Evolutionary conservation across 2,888 invertebrate genomes (phyloP).

Genomic region (Hyalella azteca): DNA sequence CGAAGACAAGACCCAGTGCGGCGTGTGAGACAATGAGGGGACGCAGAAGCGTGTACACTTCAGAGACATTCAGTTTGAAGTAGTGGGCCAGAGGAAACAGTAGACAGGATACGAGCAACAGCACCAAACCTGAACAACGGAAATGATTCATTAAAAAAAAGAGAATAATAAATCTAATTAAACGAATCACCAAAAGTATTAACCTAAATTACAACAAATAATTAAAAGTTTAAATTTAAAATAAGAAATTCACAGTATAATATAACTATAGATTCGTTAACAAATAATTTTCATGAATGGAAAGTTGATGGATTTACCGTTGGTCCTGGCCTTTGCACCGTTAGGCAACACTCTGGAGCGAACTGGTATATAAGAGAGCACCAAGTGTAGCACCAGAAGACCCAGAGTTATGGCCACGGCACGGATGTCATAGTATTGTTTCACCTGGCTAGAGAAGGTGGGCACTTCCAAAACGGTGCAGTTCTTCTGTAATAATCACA

Average conservation of each 20-base stretch:
- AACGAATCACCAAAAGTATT: no score
- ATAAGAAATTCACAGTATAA: no score
- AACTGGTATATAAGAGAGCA: constrained; percentile 49
- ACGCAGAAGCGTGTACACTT: constrained; percentile 43
- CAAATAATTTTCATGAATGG: no score
- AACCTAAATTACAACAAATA: no score
- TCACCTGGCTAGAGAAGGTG: constrained; percentile 36
- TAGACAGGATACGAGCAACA: constrained; percentile 42
- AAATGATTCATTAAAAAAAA: no score
- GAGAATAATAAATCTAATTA: no score
- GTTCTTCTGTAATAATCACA: background rate
- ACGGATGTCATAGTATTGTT: constrained; percentile 41
- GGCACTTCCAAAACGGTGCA: constrained; percentile 49
- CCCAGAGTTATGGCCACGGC: constrained; percentile 40
- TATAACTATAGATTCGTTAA: no score
- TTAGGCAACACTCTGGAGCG: constrained; percentile 41
- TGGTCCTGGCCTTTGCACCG: constrained; percentile 43
- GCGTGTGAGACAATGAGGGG: constrained; percentile 45
- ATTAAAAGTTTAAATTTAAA: no score
- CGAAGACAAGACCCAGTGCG: constrained; percentile 36
- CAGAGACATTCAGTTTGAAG: constrained; percentile 30
- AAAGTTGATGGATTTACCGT: constrained; percentile 50
- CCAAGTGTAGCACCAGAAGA: constrained; percentile 40
- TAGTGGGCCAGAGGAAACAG: background rate
- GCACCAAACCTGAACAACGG: constrained; percentile 44